These are phyloP conservation scores for Zaprionus bogoriensis DNA, from an alignment of 2,888 invertebrate species.

Conservation along the genomic window DNA sequence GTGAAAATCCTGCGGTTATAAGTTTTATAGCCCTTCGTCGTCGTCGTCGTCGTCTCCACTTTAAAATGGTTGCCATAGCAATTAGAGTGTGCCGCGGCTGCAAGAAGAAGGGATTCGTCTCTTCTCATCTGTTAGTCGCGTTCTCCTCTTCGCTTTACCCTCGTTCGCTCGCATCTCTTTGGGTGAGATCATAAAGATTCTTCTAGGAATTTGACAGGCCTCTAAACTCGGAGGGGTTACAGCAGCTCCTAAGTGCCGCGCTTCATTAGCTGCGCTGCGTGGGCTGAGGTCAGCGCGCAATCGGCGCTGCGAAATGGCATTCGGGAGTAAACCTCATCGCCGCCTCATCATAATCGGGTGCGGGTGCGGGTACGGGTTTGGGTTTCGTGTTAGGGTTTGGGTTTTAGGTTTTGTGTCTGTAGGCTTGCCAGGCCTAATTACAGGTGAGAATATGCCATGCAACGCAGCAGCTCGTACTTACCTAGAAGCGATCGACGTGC, in stretches of 20 bases:
- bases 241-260: slow-evolving; percentile 23
- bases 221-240: slow-evolving; percentile 33
- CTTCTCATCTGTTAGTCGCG: no score
- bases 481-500: slow-evolving; percentile 43
- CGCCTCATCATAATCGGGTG: slow-evolving; percentile 23
- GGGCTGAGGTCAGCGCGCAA: slow-evolving; percentile 36
- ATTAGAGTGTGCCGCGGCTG: slow-evolving; percentile 58
- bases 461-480: slow-evolving; percentile 23
- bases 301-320: neutral
- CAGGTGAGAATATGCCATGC: slow-evolving; percentile 17
- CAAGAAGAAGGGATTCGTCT: slow-evolving; percentile 25
- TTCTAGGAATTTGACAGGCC: slow-evolving; percentile 56
- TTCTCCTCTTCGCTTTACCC: neutral
- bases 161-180: slow-evolving; percentile 12
- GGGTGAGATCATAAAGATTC: slow-evolving; percentile 63
- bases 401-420: no score
- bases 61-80: slow-evolving; percentile 50
- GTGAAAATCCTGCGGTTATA: slow-evolving; percentile 77
- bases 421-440: slow-evolving; percentile 52
- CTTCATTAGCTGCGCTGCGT: slow-evolving; percentile 66
- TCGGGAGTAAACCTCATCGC: slow-evolving; percentile 24
- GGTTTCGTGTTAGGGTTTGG: no score
- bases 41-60: no score
- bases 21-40: slow-evolving; percentile 68
- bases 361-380: no score